Evolutionary conservation across 2,113 vertebrate genomes (phyloP).

Genomic region (Burhinus bistriatus): DNA sequence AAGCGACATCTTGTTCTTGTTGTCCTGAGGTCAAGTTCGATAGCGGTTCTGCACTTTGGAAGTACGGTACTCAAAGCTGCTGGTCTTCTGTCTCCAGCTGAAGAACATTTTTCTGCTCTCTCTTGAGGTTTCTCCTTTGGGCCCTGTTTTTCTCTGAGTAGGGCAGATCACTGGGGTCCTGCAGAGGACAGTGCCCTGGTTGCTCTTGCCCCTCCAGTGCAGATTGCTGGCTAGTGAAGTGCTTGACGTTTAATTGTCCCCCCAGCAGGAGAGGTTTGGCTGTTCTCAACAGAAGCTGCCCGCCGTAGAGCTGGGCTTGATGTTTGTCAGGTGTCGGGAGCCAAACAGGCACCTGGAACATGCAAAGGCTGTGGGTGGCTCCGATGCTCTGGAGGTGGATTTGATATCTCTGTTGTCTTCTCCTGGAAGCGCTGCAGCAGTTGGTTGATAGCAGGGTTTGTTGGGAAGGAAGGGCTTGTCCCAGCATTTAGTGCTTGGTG

Average conservation of each 20-base stretch:
- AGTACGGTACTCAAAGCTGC: background rate
- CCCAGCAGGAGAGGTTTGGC: background rate
- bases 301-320: background rate
- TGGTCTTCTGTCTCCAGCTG: background rate
- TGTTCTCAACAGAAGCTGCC: accelerated
- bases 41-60: background rate
- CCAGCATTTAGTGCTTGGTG: background rate
- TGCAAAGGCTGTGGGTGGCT: background rate
- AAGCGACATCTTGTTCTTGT: background rate
- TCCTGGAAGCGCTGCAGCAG: background rate
- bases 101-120: background rate
- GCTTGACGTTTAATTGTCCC: background rate
- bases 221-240: background rate
- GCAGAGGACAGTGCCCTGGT: background rate
- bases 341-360: background rate
- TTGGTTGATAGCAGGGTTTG: background rate
- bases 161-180: background rate
- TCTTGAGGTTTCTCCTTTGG: background rate
- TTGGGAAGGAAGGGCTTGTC: background rate
- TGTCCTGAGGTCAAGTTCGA: background rate
- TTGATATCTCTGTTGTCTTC: background rate
- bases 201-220: background rate
- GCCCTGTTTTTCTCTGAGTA: background rate
- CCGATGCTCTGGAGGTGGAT: background rate
- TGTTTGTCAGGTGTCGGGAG: background rate